phyloP scores from a whole-genome alignment of 2,797 vertebrate genomes.

The Lutjanus argentimaculatus region DNA sequence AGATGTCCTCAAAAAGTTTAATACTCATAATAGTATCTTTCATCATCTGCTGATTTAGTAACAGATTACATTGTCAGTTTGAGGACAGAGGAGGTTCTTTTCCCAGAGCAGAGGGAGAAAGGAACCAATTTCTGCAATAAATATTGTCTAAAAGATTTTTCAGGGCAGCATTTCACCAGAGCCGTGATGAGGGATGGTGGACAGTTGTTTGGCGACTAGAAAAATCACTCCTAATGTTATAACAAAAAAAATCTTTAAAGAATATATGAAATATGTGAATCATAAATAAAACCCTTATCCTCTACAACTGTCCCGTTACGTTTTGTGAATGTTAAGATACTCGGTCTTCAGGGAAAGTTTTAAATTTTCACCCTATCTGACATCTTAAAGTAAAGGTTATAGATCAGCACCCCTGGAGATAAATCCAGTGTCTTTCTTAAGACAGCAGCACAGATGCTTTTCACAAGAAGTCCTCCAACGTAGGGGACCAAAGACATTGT shows the following conservation, averaged over 20 bases:
- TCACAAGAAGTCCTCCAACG: not conserved
- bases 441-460: not conserved
- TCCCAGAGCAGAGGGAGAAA: not conserved
- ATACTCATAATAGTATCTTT: constrained; percentile 51
- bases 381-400: not conserved
- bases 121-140: constrained; percentile 36
- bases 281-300: not conserved
- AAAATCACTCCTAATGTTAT: not conserved
- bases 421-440: not conserved
- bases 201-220: too few species aligned
- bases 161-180: not conserved
- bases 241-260: not conserved
- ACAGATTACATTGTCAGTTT: constrained; percentile 61
- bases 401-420: not conserved
- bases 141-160: constrained; percentile 35
- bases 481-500: too few species aligned
- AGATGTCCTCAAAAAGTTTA: constrained; percentile 60
- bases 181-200: not conserved
- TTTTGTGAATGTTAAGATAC: not conserved
- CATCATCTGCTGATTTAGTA: constrained; percentile 61
- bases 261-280: not conserved
- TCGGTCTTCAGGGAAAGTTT: not conserved
- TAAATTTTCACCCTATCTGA: too few species aligned
- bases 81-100: constrained; percentile 10
- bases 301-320: too few species aligned